These are phyloP conservation scores for Acanthopleura granulata DNA, from an alignment of 2,888 invertebrate species.

Conservation along the genomic window DNA sequence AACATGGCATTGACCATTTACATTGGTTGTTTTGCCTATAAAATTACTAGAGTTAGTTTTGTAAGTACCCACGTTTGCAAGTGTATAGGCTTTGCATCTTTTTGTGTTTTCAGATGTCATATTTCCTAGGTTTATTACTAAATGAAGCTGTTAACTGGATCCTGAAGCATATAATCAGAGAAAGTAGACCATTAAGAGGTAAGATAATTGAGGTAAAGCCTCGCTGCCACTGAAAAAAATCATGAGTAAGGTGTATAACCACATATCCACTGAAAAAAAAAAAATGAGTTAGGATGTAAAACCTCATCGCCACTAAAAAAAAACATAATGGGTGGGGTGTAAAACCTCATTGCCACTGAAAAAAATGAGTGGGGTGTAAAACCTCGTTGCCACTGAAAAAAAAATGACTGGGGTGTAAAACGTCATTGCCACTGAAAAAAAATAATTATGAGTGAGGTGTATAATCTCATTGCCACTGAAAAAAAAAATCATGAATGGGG, in stretches of 20 bases:
- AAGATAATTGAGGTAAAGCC: conserved; percentile 23
- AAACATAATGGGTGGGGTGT: not conserved
- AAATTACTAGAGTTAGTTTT: too few species aligned
- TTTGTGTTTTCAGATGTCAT: conserved; percentile 78
- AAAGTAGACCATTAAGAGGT: conserved; percentile 78
- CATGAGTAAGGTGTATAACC: not conserved
- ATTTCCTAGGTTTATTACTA: conserved; percentile 82
- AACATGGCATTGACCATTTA: too few species aligned
- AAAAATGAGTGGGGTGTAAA: too few species aligned
- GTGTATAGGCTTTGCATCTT: not conserved
- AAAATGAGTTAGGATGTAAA: too few species aligned
- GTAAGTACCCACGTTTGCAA: too few species aligned
- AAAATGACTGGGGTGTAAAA: not conserved
- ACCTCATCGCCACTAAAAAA: not conserved
- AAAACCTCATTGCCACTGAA: too few species aligned
- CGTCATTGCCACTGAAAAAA: too few species aligned
- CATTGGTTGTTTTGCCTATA: too few species aligned
- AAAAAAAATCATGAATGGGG: not conserved
- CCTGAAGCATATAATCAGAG: conserved; percentile 85
- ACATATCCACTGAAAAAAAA: too few species aligned
- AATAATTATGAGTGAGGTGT: too few species aligned
- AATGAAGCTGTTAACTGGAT: conserved; percentile 85
- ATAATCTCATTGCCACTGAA: too few species aligned
- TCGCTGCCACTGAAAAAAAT: not conserved
- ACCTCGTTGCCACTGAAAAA: not conserved